These are phyloP conservation scores for Drosophila limbata DNA, from an alignment of 2,888 invertebrate genomes.

Conservation along the genomic window DNA sequence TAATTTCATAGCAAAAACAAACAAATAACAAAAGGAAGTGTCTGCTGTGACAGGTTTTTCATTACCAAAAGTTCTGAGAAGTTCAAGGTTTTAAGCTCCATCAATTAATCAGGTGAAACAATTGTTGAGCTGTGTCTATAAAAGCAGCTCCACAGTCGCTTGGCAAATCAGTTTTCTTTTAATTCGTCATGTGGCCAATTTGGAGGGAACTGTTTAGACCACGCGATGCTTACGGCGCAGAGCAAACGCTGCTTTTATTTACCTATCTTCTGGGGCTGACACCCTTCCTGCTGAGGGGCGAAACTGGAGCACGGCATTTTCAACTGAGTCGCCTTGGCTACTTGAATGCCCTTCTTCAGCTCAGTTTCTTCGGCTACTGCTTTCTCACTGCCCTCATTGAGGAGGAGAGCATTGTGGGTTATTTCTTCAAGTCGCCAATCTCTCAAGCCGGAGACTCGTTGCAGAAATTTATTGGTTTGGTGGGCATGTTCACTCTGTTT, in stretches of 20 bases:
- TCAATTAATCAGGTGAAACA: slow-evolving; percentile 34
- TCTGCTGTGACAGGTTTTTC: slow-evolving; percentile 17
- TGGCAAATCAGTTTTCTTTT: slow-evolving; percentile 30
- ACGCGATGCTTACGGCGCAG: slow-evolving; percentile 82
- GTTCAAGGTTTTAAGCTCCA: slow-evolving; percentile 42
- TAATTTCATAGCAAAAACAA: slow-evolving; percentile 52
- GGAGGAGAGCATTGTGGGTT: slow-evolving; percentile 83
- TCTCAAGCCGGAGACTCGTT: slow-evolving; percentile 83
- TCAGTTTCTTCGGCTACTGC: slow-evolving; percentile 82
- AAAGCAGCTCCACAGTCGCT: slow-evolving; percentile 34
- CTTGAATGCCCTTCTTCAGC: slow-evolving; percentile 76
- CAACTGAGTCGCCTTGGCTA: slow-evolving; percentile 77
- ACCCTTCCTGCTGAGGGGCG: slow-evolving; percentile 77
- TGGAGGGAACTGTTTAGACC: slow-evolving; percentile 76
- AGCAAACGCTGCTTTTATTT: slow-evolving; percentile 77
- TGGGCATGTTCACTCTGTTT: slow-evolving; percentile 81
- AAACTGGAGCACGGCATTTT: slow-evolving; percentile 59
- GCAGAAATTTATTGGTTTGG: slow-evolving; percentile 83
- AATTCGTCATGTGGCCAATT: slow-evolving; percentile 45
- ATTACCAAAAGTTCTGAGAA: slow-evolving; percentile 19
- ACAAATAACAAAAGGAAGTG: slow-evolving; percentile 27
- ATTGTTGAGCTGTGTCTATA: slow-evolving; percentile 41
- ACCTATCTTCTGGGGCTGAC: slow-evolving; percentile 83
- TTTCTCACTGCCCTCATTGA: slow-evolving; percentile 77
- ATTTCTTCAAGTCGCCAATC: slow-evolving; percentile 84